A percentile compares a stretch with the other conserved stretches of the same genome.
These are phyloP conservation scores for Cyanocitta stelleri DNA, from an alignment of 2,113 vertebrate species.

Conservation along the genomic window DNA sequence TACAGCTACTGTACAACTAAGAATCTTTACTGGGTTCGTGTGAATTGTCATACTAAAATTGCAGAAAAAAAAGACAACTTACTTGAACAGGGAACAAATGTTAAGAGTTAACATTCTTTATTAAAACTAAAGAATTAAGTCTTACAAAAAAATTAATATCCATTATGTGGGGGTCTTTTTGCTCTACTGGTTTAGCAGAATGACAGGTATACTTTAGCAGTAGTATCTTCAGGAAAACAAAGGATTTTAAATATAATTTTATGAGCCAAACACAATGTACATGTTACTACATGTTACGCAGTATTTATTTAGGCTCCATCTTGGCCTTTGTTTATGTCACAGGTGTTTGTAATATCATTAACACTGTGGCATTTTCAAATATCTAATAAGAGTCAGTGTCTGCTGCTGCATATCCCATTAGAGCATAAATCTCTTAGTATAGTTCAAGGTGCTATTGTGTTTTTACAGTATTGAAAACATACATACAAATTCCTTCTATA, in stretches of 20 bases:
- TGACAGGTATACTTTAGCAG: not conserved
- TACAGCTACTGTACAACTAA: not conserved
- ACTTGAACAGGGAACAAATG: not conserved
- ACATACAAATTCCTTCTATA: not conserved
- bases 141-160: not conserved
- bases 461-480: not conserved
- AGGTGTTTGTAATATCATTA: not conserved
- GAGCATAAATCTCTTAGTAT: not conserved
- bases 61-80: not conserved
- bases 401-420: rapidly evolving
- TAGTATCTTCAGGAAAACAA: not conserved
- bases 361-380: not conserved
- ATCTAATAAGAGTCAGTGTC: not conserved
- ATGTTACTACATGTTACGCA: not conserved
- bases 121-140: conserved; percentile 22
- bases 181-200: not conserved
- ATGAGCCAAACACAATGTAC: not conserved
- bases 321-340: not conserved
- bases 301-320: not conserved
- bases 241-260: not conserved
- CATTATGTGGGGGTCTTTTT: not conserved
- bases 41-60: not conserved
- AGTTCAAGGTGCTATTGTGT: not conserved
- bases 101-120: not conserved
- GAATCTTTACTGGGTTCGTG: not conserved